Evolutionary conservation across 2,113 vertebrate genomes (phyloP).

Genomic region (Aptenodytes patagonicus): DNA sequence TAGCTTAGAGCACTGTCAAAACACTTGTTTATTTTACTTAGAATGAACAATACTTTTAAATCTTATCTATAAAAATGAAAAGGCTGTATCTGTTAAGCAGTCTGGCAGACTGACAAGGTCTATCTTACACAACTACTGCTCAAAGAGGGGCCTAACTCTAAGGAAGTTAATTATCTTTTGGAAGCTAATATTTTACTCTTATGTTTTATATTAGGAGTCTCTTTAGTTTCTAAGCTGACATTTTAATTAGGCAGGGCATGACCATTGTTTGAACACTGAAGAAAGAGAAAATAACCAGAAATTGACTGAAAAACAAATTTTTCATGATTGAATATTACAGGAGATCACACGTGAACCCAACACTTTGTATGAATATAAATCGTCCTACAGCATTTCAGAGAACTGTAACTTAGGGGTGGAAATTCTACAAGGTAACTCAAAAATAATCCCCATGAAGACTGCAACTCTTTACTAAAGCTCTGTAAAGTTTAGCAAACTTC

Average conservation of each 20-base stretch:
- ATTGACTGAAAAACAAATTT: neutral
- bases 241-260: neutral
- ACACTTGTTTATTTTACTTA: constrained; percentile 42
- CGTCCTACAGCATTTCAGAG: neutral
- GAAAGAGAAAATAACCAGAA: neutral
- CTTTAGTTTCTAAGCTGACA: neutral
- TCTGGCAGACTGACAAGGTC: neutral
- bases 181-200: neutral
- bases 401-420: neutral
- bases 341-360: neutral
- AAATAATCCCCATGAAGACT: neutral
- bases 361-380: neutral
- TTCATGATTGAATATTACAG: neutral
- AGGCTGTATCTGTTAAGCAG: neutral
- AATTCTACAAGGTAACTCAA: neutral
- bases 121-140: neutral
- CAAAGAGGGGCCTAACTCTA: neutral
- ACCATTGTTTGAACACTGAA: neutral
- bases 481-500: neutral
- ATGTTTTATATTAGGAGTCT: neutral
- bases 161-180: neutral
- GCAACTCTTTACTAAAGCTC: neutral
- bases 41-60: constrained; percentile 33
- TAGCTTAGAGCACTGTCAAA: constrained; percentile 53
- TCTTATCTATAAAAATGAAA: neutral